These are phyloP conservation scores for Ceuthmochares aereus DNA, from an alignment of 2,113 vertebrate species.

Conservation along the genomic window DNA sequence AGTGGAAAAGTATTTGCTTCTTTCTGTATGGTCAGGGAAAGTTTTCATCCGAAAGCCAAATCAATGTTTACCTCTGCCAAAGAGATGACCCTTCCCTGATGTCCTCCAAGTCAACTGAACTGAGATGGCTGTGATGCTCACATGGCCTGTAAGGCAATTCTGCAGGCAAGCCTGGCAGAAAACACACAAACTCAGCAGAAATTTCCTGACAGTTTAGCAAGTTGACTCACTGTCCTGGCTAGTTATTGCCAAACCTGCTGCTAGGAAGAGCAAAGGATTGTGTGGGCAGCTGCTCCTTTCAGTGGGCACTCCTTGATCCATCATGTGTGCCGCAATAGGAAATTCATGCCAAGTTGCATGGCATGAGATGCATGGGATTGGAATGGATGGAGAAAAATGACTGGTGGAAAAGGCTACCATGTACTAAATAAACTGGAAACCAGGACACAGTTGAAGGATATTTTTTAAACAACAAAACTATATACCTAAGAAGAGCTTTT, in stretches of 20 bases:
- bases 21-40: background rate
- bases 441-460: background rate
- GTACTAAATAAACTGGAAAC: background rate
- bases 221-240: background rate
- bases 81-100: background rate
- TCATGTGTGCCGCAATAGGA: background rate
- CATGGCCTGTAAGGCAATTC: accelerated
- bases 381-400: background rate
- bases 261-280: background rate
- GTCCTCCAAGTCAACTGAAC: background rate
- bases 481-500: background rate
- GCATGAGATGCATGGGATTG: too few relatives aligned
- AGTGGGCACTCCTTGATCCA: background rate
- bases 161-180: background rate
- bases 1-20: background rate
- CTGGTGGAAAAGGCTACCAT: background rate
- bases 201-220: background rate
- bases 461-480: background rate
- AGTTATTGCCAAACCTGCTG: background rate
- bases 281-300: background rate
- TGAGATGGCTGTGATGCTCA: background rate
- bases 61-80: background rate
- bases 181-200: background rate
- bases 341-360: accelerated
- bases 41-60: background rate